Evolutionary conservation across 2,797 vertebrate genomes (phyloP), one percentile per base, ranked within the genome.

Genomic region (Forpus xanthops): DNA sequence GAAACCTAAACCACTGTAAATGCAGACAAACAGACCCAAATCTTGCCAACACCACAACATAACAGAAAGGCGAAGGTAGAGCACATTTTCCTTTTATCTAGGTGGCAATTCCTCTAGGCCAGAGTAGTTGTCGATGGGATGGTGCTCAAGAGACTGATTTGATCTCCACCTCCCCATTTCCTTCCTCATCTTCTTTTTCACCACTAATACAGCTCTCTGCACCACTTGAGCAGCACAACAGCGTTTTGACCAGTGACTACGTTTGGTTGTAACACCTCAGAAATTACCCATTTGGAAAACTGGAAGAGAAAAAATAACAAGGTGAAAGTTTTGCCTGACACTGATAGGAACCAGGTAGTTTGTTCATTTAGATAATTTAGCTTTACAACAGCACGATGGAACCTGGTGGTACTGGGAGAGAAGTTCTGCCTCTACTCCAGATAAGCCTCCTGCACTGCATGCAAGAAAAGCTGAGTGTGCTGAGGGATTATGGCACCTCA

Each of bases 171-270:
- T 82, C 3, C 50, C 31, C 58, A 5, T 13, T 58, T 12, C 11
- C 17, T 31, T 6, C n/a, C 55, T 25, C 13, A 56, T 35, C 35
- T n/a, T 77, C 52, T 44, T 68, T 33, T 35, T 35, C 27, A 31
- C 11, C 23, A 8, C 27, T 39, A 28, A 18, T 4, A 8, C 11
- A 65, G 37, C 27, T 25, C 35, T 65, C 45, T 58, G 33, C 2
- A 1, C 15, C 7, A 0, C 62, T 70, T 0, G 0, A 65, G 61
- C 10, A 41, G 19, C 6, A 0, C 74, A 60, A 13, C 8, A 66
- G 14, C 49, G 15, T 56, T 89, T 56, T 45, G 17, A 31, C 39
- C 39, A n/a, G 13, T 4, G 8, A 56, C 52, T 47, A 18, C 0
- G 0, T 64, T 71, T 31, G 41, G 61, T 14, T 60, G 53, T n/a